Evolutionary conservation across 2,888 invertebrate genomes (phyloP), one percentile per base, ranked within the genome.

Genomic region (Copidosoma aretas): DNA sequence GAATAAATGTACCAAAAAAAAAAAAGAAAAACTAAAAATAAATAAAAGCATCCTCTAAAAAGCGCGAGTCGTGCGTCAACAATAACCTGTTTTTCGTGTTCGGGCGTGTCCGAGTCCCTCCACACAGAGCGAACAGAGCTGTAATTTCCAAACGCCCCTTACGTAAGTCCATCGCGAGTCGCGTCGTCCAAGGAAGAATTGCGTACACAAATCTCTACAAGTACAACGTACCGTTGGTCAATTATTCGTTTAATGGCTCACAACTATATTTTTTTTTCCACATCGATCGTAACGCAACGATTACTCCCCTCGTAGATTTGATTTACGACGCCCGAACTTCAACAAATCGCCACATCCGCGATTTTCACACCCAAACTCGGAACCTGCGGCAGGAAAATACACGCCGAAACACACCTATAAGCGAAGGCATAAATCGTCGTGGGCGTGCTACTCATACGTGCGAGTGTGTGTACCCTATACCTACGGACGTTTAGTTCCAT

Each of bases 51-150:
- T 63, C 59, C 65, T 65, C 64, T 54, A 63, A 68, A 71, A 71
- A 68, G 60, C 19, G 65, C 65, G 68, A 68, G 68, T 65, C 68
- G 67, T 68, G 25, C 59, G 32, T 32, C 62, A 61, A 64, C 69
- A 62, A 69, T 58, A 68, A 71, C 65, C 60, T 60, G 65, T 65
- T 65, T 62, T 67, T 66, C 62, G 59, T 61, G 64, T 61, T 60
- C 64, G 67, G 70, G 70, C 67, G 67, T 70, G 67, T 67, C 67
- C 17, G 39, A 17, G 43, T 12, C 43, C 12, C n/a, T n/a, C n/a
- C n/a, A n/a, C n/a, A n/a, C n/a, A 15, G 25, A 59, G 57, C 63
- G 32, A 32, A 32, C 32, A 8, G n/a, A 54, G 24, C 60, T 70
- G 60, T 57, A 64, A 70, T 70, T 70, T 70, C 66, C 70, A 54